Evolutionary conservation across 2,113 vertebrate species (phyloP), one percentile per base, ranked within the genome.

Genomic region (Chroicocephalus ridibundus): DNA sequence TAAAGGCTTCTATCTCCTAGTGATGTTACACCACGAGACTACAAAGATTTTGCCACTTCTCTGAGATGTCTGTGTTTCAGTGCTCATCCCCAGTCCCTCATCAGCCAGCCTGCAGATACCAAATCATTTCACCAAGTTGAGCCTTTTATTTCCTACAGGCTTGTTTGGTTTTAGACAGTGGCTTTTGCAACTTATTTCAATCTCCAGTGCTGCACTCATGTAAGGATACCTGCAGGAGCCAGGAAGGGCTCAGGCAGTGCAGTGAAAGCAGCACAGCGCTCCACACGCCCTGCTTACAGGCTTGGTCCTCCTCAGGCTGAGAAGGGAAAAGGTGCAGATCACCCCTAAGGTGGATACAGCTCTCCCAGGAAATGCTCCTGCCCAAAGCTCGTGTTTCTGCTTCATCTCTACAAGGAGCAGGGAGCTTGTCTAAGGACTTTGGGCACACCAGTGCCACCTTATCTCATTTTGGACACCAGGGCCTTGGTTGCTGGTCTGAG

Each of bases 401-500:
- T 81, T 58, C 18, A 40, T 19, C 15, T 51, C 32, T 34, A 11
- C 26, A 34, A 74, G 46, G 25, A 40, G 31, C 20, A 52, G 57
- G 34, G 55, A 81, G 31, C 34, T 57, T 22, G 18, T 51, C 15
- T 64, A 34, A 82, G 25, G 27, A 21, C 24, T 51, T 69, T 8
- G 52, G 36, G 31, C 7, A 16, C 5, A 1, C 32, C 51, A 25
- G 0, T 8, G 15, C 11, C 3, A 8, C 38, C 25, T 64, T n/a
- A 42, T 64, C 29, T 14, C 49, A 31, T 11, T n/a, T 83, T 16
- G 29, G 32, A 44, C 29, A 55, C 16, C 3, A 0, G 0, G n/a
- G 32, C 2, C 21, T 40, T 44, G 13, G 15, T 10, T 64, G 14
- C 6, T 52, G 14, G 8, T 68, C 68, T 81, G 52, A n/a, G 17